These are phyloP conservation scores for Hemithea aestivaria DNA, from an alignment of 2,888 invertebrate species.

Conservation along the genomic window DNA sequence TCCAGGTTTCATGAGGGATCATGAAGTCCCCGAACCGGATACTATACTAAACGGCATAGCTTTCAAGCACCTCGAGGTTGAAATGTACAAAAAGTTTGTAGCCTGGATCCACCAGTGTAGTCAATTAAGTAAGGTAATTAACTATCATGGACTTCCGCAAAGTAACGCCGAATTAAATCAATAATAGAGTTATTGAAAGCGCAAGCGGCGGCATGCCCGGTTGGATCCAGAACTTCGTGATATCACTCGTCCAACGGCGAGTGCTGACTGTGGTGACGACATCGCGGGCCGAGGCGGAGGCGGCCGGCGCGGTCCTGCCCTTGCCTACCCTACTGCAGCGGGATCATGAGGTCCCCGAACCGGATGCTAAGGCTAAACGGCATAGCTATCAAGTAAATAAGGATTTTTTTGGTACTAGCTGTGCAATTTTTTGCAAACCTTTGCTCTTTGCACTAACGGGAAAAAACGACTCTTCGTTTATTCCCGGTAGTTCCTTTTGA, in stretches of 20 bases:
- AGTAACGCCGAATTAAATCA: too few species aligned
- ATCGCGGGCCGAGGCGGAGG: conserved; percentile 41
- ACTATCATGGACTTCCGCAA: too few species aligned
- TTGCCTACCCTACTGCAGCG: conserved; percentile 35
- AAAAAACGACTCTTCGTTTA: too few species aligned
- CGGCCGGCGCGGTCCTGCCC: conserved; percentile 48
- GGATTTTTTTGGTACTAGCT: too few species aligned
- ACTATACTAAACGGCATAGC: conserved; percentile 15
- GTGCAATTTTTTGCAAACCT: too few species aligned
- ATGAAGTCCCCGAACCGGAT: conserved; percentile 12
- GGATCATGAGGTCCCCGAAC: conserved; percentile 11
- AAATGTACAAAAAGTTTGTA: too few species aligned
- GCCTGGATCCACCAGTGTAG: too few species aligned
- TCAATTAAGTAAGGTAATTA: too few species aligned
- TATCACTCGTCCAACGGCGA: conserved; percentile 77
- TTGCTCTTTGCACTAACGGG: too few species aligned
- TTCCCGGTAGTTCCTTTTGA: too few species aligned
- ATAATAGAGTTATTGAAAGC: conserved; percentile 72
- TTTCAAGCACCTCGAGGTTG: too few species aligned
- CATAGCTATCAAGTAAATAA: conserved; percentile 28
- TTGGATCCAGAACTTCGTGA: conserved; percentile 82
- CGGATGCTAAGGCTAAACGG: conserved; percentile 8
- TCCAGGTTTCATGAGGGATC: too few species aligned
- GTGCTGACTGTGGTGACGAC: conserved; percentile 65
- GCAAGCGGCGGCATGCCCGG: conserved; percentile 82